Base-by-base conservation (phyloP, 2,797 vertebrate species). In the Cichlasoma orientale region DNA sequence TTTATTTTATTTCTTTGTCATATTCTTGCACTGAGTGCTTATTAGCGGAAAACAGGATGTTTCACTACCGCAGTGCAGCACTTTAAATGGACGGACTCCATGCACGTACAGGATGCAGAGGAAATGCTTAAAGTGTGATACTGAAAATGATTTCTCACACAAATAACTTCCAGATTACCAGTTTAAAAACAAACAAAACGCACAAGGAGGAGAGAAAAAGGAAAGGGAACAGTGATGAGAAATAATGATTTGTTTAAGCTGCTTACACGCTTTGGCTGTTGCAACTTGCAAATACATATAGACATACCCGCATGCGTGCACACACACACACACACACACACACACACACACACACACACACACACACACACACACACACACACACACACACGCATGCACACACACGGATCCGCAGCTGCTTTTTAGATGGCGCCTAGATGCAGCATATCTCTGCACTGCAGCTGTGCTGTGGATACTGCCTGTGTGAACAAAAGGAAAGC, bases 341-440 rank as follows among this genome's bases (percentile, higher is more conserved):
- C 47, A 41, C 56, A 47, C 55, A 69, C 41, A 69, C 41, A 56
- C 74, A 74, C 57, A n/a, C 68, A 41, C 56, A 47, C 55, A 69
- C 41, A 69, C 41, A 56, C 74, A 74, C 57, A n/a, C 70, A 80
- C 53, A 74, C 57, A n/a, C 68, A 75, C 44, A 79, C 69, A 79
- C 52, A 54, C 7, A 31, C 31, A 31, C 50, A 79, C 70, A 80
- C 53, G 54, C 25, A 44, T 21, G 3, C 38, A 9, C 38, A 44
- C 36, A 61, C 33, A 63, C 14, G 69, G 50, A 77, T 76, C 44
- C 3, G 31, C 89, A 92, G 87, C 89, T 92, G 92, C 77, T 80
- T 78, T 74, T 83, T 82, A 84, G 90, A 91, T 90, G 86, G 85
- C 70, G 80, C 56, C 47, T 31, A 89, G 88, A 92, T 93, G 70